A percentile compares a stretch with the other conserved stretches of the same genome.
These are phyloP conservation scores for Phortica okadai DNA, from an alignment of 2,888 invertebrate genomes.

Conservation along the genomic window DNA sequence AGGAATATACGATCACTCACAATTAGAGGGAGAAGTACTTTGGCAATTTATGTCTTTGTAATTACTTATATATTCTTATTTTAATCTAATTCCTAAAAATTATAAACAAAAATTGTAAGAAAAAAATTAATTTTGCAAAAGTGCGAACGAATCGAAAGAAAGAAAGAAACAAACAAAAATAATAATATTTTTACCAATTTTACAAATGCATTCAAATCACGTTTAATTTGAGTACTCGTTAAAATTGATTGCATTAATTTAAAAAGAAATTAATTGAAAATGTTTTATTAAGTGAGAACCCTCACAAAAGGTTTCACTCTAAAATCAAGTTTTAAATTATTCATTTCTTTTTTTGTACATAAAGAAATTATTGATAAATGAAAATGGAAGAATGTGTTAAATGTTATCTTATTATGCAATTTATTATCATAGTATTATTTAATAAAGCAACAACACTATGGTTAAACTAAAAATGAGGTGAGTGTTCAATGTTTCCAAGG, in stretches of 20 bases:
- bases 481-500: background rate
- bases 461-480: background rate
- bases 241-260: conserved; percentile 4
- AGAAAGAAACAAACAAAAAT: background rate
- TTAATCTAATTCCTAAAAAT: conserved; percentile 21
- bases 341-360: conserved; percentile 54
- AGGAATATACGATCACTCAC: conserved; percentile 24
- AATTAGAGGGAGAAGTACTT: background rate
- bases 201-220: background rate
- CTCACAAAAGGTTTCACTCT: conserved; percentile 21
- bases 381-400: conserved; percentile 64
- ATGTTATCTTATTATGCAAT: conserved; percentile 72
- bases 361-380: conserved; percentile 37
- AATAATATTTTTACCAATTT: conserved; percentile 17
- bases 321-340: conserved; percentile 39
- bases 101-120: background rate
- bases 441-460: conserved; percentile 41
- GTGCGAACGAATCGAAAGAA: background rate
- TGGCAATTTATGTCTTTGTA: conserved; percentile 15
- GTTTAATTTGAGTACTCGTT: conserved; percentile 1
- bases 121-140: background rate
- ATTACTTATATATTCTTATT: conserved; percentile 24
- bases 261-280: conserved; percentile 8
- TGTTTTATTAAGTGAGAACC: conserved; percentile 19
- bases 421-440: conserved; percentile 68